Conservation (phyloP, 2,888 invertebrate species). For the Drosophila bunnanda region DNA sequence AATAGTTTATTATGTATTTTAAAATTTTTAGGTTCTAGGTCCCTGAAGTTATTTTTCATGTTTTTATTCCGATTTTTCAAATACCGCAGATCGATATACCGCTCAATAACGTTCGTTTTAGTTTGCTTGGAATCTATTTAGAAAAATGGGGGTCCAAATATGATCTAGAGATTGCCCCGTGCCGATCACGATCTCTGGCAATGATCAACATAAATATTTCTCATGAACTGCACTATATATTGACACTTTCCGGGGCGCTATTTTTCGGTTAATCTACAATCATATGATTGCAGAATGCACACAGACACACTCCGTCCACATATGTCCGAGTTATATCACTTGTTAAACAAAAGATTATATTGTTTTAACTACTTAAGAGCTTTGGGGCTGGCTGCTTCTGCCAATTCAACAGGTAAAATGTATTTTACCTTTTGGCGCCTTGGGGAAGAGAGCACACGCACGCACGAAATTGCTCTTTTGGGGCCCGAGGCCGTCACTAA, state of each 20-base stretch:
- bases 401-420: slow-evolving; percentile 24
- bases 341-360: slow-evolving; percentile 16
- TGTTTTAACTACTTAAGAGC: slow-evolving; percentile 22
- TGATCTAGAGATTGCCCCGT: slow-evolving; percentile 8
- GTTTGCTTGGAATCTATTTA: slow-evolving; percentile 3
- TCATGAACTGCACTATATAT: slow-evolving; percentile 7
- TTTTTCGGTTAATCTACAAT: slow-evolving; percentile 13
- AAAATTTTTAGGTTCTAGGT: no score
- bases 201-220: slow-evolving; percentile 20
- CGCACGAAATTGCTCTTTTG: slow-evolving; percentile 23
- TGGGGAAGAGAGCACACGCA: slow-evolving; percentile 10
- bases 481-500: slow-evolving; percentile 29
- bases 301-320: not conserved
- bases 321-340: slow-evolving; percentile 20
- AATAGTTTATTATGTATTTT: not conserved
- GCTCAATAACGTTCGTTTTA: not conserved
- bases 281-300: slow-evolving; percentile 30
- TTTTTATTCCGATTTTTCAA: not conserved
- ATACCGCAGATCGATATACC: not conserved
- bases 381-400: slow-evolving; percentile 18
- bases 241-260: not conserved
- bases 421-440: slow-evolving; percentile 20
- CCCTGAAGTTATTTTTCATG: not conserved
- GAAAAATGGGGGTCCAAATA: slow-evolving; percentile 12
- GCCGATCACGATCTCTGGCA: slow-evolving; percentile 16